Evolutionary conservation across 1,140 invertebrate species (phyloP).

Genomic region (Papilio polytes): DNA sequence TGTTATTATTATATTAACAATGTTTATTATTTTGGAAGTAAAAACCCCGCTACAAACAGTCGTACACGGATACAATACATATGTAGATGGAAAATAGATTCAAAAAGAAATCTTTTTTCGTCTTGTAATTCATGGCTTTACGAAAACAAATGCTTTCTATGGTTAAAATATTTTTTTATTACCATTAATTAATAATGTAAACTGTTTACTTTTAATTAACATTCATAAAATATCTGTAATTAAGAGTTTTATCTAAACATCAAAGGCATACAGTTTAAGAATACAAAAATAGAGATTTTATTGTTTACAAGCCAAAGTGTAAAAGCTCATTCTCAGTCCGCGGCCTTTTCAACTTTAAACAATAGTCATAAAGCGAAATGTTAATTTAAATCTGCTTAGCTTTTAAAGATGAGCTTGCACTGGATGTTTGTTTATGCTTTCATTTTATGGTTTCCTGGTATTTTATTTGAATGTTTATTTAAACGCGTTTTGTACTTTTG

Average conservation of each 20-base stretch:
- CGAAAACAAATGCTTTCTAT: no score
- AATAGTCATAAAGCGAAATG: constrained; percentile 8
- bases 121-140: no score
- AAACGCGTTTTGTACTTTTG: not conserved
- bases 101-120: no score
- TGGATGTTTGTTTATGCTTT: not conserved
- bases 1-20: no score
- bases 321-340: not conserved
- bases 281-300: not conserved
- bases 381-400: constrained; percentile 19
- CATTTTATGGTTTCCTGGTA: constrained; percentile 13
- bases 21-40: no score
- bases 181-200: no score
- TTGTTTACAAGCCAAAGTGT: constrained; percentile 20
- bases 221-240: not conserved
- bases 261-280: not conserved
- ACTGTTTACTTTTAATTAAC: no score
- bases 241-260: not conserved
- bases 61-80: no score
- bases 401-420: not conserved
- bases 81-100: no score
- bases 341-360: constrained; percentile 18
- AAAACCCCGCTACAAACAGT: no score
- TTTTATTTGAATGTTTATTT: not conserved
- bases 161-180: no score